phyloP scores from a whole-genome alignment of 2,113 vertebrate genomes.

The Odocoileus virginianus region DNA sequence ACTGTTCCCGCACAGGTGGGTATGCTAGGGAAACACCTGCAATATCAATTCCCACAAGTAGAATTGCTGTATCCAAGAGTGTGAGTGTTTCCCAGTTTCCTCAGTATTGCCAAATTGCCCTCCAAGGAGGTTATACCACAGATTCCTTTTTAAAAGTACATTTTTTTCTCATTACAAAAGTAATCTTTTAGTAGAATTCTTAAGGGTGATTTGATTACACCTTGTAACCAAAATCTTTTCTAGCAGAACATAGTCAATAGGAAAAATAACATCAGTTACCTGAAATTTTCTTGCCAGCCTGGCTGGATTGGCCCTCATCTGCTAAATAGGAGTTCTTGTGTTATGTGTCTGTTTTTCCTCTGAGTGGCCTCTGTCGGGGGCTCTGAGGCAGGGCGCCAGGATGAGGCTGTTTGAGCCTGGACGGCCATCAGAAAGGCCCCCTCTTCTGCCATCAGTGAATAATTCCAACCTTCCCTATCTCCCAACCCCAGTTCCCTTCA shows the following conservation, averaged over 20 bases:
- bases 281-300: constrained; percentile 60
- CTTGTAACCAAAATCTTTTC: constrained; percentile 67
- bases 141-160: constrained; percentile 46
- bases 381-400: not conserved
- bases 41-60: not conserved
- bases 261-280: constrained; percentile 71
- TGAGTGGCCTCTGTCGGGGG: not conserved
- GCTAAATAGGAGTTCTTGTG: not conserved
- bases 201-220: constrained; percentile 71
- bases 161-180: constrained; percentile 64
- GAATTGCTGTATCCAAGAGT: not conserved
- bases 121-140: not conserved
- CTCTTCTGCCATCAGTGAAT: not conserved
- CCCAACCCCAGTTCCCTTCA: constrained; percentile 4
- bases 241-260: constrained; percentile 58
- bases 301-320: constrained; percentile 23
- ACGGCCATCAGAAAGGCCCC: not conserved
- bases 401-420: not conserved
- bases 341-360: not conserved
- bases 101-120: constrained; percentile 7
- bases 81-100: not conserved
- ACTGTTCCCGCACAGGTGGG: not conserved
- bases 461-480: not conserved
- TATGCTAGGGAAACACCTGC: not conserved
- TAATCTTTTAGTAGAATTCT: constrained; percentile 69